Conservation (phyloP, 2,888 invertebrate genomes). For the Julus scanicus region DNA sequence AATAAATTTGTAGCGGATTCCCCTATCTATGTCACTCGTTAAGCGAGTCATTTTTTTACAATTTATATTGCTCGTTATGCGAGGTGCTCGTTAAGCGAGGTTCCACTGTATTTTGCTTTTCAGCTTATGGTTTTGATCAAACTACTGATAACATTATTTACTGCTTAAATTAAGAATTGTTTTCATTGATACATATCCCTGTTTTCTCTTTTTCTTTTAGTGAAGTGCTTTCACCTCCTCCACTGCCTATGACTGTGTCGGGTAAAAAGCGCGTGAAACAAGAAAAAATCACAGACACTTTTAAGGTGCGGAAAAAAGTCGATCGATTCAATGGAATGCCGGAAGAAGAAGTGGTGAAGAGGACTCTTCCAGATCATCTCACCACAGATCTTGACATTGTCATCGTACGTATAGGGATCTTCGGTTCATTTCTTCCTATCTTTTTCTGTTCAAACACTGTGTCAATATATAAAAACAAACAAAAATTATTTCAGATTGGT, state of each 20-base stretch:
- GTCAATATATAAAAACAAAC: conserved; percentile 4
- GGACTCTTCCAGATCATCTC: conserved; percentile 94
- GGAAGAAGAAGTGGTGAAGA: conserved; percentile 93
- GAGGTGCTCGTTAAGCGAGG: too few relatives aligned
- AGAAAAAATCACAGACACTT: conserved; percentile 67
- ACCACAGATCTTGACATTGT: conserved; percentile 95
- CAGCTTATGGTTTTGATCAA: too few relatives aligned
- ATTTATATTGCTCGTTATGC: too few relatives aligned
- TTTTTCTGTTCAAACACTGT: not conserved
- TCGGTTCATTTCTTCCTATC: not conserved
- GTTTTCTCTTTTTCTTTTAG: not conserved
- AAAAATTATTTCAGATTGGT: conserved; percentile 83
- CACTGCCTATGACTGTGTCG: conserved; percentile 32
- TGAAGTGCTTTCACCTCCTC: conserved; percentile 34
- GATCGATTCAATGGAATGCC: conserved; percentile 96
- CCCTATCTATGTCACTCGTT: too few relatives aligned
- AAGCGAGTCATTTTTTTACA: too few relatives aligned
- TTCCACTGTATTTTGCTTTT: too few relatives aligned
- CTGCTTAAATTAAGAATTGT: too few relatives aligned
- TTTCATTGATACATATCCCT: too few relatives aligned
- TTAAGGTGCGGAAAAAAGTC: conserved; percentile 91
- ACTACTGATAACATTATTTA: too few relatives aligned
- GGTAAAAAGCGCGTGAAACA: conserved; percentile 62
- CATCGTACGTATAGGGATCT: conserved; percentile 83
- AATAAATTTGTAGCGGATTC: too few relatives aligned